Percentiles rank a stretch among this genome's conserved stretches.
phyloP scores from a whole-genome alignment of 1,140 invertebrate species.

The Steinernema khuongi region DNA sequence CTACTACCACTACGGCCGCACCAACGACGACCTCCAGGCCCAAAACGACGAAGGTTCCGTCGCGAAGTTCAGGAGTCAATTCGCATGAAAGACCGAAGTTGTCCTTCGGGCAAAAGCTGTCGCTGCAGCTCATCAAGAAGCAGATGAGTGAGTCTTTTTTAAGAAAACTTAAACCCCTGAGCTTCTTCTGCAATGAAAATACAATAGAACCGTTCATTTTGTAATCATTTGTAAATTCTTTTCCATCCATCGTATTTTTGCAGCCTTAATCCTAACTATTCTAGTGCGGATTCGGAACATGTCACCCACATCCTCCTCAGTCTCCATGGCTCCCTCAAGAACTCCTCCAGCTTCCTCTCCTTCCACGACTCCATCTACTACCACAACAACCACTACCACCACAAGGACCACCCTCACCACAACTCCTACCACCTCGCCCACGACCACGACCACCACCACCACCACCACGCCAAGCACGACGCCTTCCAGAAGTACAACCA shows the following conservation, averaged over 20 bases:
- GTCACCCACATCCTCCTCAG: neutral
- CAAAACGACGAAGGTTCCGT: neutral
- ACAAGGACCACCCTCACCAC: neutral
- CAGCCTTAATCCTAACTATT: no score
- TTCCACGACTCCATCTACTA: no score
- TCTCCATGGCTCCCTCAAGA: neutral
- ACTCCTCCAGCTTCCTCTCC: no score
- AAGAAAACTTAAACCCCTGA: no score
- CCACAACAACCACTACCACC: neutral
- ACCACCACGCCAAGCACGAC: neutral
- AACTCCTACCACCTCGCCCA: neutral
- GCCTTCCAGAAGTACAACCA: neutral
- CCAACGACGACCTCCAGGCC: neutral
- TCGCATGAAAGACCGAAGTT: neutral
- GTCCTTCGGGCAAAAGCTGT: neutral
- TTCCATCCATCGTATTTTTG: neutral
- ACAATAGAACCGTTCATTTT: no score
- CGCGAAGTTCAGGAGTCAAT: neutral
- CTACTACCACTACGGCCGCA: neutral
- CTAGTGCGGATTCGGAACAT: neutral
- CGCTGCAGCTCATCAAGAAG: neutral
- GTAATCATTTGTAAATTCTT: no score
- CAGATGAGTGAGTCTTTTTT: neutral
- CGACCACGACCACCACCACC: neutral
- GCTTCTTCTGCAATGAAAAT: no score